Percentiles rank a stretch among this genome's conserved stretches.
Conservation (phyloP, 2,113 vertebrate genomes). For the Pycnonotus jocosus region DNA sequence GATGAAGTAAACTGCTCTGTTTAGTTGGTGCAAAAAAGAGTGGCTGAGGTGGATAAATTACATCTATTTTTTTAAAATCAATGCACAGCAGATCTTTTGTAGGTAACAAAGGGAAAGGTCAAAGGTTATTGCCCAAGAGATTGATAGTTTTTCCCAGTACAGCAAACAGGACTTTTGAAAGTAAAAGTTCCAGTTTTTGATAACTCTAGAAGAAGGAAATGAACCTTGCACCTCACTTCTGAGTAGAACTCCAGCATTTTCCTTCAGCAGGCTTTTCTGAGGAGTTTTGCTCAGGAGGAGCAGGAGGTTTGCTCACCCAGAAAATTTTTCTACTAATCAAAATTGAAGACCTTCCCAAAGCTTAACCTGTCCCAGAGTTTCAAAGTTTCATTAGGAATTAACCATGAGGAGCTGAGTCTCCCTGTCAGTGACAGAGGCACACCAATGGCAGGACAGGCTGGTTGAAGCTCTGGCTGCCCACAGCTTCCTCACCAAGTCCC, state of each 20-base stretch:
- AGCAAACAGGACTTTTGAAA: neutral
- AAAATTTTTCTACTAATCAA: neutral
- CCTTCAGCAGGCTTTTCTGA: neutral
- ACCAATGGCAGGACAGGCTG: accelerated
- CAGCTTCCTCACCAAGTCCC: neutral
- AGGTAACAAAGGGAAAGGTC: neutral
- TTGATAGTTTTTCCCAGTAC: neutral
- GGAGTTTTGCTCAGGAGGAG: too few species aligned
- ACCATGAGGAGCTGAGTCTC: neutral
- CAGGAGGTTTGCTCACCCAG: neutral
- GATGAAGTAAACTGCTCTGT: neutral
- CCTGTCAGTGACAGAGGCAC: neutral
- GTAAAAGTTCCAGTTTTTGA: neutral
- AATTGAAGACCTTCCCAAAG: neutral
- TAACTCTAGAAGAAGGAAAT: neutral
- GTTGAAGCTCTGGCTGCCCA: neutral
- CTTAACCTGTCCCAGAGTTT: neutral
- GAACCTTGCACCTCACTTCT: neutral
- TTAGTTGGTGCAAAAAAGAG: neutral
- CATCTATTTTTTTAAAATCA: neutral
- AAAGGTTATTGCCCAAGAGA: neutral
- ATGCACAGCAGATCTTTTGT: neutral
- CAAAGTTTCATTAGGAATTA: neutral
- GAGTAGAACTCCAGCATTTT: neutral
- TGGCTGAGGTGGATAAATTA: neutral